Conservation (phyloP, 2,113 vertebrate species). For the Procavia capensis region DNA sequence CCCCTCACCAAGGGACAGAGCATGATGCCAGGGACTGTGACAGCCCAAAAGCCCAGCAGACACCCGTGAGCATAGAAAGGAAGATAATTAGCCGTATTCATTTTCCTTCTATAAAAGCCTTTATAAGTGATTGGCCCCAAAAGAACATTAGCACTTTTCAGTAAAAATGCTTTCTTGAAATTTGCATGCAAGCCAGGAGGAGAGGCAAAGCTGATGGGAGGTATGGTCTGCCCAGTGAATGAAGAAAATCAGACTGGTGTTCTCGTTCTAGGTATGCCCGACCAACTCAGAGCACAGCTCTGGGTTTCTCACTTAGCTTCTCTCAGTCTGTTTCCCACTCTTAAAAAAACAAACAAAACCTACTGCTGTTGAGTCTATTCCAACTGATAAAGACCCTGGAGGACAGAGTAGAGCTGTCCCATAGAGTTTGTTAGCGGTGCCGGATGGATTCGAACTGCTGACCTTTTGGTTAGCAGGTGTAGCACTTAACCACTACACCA, state of each 20-base stretch:
- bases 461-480: too few species aligned
- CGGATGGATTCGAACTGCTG: too few species aligned
- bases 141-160: not conserved
- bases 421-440: too few species aligned
- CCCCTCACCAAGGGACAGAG: rapidly evolving
- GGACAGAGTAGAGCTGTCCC: too few species aligned
- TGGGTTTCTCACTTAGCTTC: not conserved
- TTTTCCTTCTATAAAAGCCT: slow-evolving; percentile 21
- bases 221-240: not conserved
- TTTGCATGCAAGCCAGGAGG: not conserved
- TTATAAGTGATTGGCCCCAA: not conserved
- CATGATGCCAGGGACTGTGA: rapidly evolving
- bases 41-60: not conserved
- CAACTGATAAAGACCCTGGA: too few species aligned
- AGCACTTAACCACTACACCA: too few species aligned
- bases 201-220: not conserved
- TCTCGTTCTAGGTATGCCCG: not conserved
- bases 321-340: not conserved
- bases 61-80: not conserved
- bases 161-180: slow-evolving; percentile 43
- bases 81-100: not conserved
- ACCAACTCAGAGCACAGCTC: not conserved
- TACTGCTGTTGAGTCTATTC: too few species aligned
- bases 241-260: not conserved
- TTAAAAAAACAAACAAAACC: too few species aligned